Base-by-base conservation (phyloP, 1,140 invertebrate genomes). In the Drosophila persimilis region DNA sequence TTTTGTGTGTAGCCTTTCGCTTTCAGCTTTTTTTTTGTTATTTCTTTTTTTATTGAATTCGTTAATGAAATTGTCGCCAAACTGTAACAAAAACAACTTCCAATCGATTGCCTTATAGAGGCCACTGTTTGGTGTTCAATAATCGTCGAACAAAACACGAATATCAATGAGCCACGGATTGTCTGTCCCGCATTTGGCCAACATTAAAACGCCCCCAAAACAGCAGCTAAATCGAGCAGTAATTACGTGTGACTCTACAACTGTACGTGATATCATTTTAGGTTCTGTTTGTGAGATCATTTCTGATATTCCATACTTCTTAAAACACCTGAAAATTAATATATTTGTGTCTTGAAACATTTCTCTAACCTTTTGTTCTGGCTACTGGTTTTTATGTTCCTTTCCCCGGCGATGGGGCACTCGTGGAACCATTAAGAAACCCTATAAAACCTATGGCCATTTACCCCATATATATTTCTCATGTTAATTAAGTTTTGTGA, bases 21-120 rank as follows among this genome's bases (percentile, higher is more conserved):
- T 86, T 81, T 85, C 78, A 43, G 60, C 48, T 61, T 52, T 61
- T 61, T 15, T 26, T 39, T 62, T 58, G 39, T 67, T 67, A 45
- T 64, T 24, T 39, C n/a, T n/a, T 44, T 45, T 69, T 41, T 69
- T 56, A 45, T 50, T 69, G 3, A 4, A 13, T 3, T 13, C 64
- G 60, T 78, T 85, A 85, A 85, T 86, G 73, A 86, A 85, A 86
- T 86, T 85, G 80, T 85, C 80, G 73, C 80, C 76, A 48, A 76
- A 78, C 70, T 73, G 53, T 65, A 73, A 64, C 64, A 46, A 46
- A 1, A 69, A 2, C 41, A 7, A 41, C 13, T 31, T 31, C 8
- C 3, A 2, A 9, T 69, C 9, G 66, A 70, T 74, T 86, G 69
- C 81, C 81, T 61, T 81, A 86, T 77, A 60, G 63, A 80, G 73